These are phyloP conservation scores for Chelidonichthys spinosus DNA, from an alignment of 2,797 vertebrate species.

Conservation along the genomic window DNA sequence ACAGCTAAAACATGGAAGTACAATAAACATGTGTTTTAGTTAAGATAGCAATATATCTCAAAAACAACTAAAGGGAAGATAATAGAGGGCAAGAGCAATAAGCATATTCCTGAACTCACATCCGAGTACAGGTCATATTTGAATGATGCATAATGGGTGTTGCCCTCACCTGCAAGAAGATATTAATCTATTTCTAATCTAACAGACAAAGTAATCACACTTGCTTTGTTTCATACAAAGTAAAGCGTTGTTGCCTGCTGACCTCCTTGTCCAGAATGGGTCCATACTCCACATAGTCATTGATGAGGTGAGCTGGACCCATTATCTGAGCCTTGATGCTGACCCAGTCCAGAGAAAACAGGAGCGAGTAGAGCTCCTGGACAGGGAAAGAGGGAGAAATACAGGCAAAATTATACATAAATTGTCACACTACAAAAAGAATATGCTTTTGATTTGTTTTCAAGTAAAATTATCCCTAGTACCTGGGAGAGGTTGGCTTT, in stretches of 20 bases:
- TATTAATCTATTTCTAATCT: too few relatives aligned
- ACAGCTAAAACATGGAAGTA: too few relatives aligned
- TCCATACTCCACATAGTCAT: conserved; percentile 93
- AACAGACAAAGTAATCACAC: not conserved
- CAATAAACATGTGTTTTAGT: not conserved
- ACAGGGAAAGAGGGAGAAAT: conserved; percentile 11
- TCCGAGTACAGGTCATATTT: conserved; percentile 2
- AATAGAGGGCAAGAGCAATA: too few relatives aligned
- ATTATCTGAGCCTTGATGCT: conserved; percentile 90
- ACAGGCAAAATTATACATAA: not conserved
- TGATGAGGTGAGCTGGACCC: conserved; percentile 94
- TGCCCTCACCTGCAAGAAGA: not conserved
- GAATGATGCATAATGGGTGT: not conserved
- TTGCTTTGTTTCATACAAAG: not conserved
- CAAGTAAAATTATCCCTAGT: conserved; percentile 11
- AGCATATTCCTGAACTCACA: too few relatives aligned
- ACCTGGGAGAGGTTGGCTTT: conserved; percentile 91
- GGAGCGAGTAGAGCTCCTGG: conserved; percentile 91
- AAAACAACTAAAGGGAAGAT: conserved; percentile 11
- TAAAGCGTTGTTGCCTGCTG: conserved; percentile 27
- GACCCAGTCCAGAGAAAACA: conserved; percentile 98
- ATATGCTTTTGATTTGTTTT: not conserved
- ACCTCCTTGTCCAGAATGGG: conserved; percentile 94
- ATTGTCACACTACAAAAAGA: not conserved
- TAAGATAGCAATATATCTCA: not conserved